Percentiles rank a stretch among this genome's conserved stretches.
These are phyloP conservation scores for Crotalus tigris DNA, from an alignment of 2,113 vertebrate genomes.

Conservation along the genomic window DNA sequence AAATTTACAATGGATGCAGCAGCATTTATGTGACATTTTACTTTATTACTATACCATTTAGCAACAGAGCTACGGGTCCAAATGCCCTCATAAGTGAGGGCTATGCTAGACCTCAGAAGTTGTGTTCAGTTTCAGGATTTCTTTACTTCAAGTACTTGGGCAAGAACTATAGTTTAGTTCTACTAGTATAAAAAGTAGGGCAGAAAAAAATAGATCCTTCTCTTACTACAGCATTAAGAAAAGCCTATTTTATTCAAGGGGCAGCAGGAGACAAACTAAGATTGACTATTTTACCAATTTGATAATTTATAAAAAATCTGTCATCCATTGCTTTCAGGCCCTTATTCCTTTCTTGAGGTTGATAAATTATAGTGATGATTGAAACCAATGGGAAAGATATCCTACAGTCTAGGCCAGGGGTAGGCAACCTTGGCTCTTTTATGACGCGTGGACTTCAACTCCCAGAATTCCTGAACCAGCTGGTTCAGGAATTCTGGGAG, in stretches of 20 bases:
- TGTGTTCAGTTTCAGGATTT: background rate
- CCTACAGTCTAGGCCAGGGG: background rate
- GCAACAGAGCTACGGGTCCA: background rate
- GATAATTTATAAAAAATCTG: background rate
- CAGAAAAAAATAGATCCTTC: background rate
- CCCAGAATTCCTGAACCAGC: too few species aligned
- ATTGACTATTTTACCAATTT: background rate
- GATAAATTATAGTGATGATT: background rate
- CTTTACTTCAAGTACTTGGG: background rate
- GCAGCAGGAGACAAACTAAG: background rate
- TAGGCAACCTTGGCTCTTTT: too few species aligned
- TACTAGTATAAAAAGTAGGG: background rate
- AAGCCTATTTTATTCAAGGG: background rate
- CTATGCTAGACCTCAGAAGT: background rate
- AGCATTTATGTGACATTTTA: background rate
- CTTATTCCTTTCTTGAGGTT: background rate
- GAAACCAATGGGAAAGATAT: background rate
- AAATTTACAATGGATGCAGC: background rate
- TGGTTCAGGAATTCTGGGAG: too few species aligned
- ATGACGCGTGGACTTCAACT: too few species aligned
- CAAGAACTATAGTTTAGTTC: background rate
- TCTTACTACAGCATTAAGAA: background rate
- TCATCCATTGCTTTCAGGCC: background rate
- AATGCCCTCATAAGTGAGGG: background rate
- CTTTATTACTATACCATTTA: background rate